phyloP scores from a whole-genome alignment of 2,888 invertebrate genomes.

The Hirtodrosophila duncani region DNA sequence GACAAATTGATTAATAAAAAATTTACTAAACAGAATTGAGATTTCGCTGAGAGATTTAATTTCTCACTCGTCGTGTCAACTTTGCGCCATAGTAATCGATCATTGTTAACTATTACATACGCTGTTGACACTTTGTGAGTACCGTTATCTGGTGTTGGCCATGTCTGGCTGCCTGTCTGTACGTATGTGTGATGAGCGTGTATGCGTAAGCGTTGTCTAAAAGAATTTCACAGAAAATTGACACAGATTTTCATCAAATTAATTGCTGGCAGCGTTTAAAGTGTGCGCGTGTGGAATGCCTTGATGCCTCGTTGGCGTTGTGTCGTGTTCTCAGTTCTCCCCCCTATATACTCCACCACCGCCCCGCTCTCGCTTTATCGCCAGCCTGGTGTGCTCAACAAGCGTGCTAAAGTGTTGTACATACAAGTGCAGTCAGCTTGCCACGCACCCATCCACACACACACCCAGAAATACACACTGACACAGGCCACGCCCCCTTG shows the following conservation, averaged over 20 bases:
- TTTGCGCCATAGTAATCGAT: too few species aligned
- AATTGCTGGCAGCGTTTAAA: slow-evolving; percentile 52
- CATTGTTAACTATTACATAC: too few species aligned
- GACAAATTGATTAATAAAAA: slow-evolving; percentile 34
- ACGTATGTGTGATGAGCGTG: too few species aligned
- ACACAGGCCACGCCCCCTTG: slow-evolving; percentile 9
- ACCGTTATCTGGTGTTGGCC: too few species aligned
- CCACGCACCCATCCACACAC: slow-evolving; percentile 18
- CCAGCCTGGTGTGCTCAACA: slow-evolving; percentile 49
- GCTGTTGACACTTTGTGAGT: too few species aligned
- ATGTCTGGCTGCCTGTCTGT: too few species aligned
- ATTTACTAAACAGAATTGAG: slow-evolving; percentile 14
- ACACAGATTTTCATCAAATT: slow-evolving; percentile 67
- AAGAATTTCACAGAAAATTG: slow-evolving; percentile 40
- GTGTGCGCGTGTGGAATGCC: slow-evolving; percentile 18
- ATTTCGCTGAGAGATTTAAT: too few species aligned
- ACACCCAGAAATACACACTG: slow-evolving; percentile 14
- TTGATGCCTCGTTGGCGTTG: neutral
- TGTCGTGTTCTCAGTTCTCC: too few species aligned
- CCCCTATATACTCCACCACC: too few species aligned
- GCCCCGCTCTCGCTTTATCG: too few species aligned
- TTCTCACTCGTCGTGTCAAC: too few species aligned
- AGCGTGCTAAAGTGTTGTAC: slow-evolving; percentile 57
- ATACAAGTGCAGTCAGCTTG: slow-evolving; percentile 50
- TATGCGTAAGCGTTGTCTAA: slow-evolving; percentile 22